Conservation (phyloP, 1,140 invertebrate genomes). For the Pogonomyrmex californicus region DNA sequence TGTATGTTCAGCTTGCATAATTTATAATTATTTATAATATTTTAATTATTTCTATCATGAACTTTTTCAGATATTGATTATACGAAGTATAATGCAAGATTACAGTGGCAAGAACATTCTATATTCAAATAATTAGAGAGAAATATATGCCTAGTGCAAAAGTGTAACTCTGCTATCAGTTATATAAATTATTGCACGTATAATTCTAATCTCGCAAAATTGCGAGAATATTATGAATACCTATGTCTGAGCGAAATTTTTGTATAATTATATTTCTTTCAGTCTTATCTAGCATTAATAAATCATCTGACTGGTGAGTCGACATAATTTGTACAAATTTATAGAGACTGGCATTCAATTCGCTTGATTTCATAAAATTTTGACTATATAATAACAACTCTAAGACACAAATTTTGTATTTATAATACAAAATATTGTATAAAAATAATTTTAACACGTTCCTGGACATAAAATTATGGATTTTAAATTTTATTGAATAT, state of each 20-base stretch:
- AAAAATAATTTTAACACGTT: neutral
- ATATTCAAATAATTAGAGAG: neutral
- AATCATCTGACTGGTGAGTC: neutral
- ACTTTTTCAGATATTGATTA: slow-evolving; percentile 15
- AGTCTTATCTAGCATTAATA: neutral
- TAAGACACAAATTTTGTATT: slow-evolving; percentile 2
- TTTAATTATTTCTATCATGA: neutral
- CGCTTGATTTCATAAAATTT: neutral
- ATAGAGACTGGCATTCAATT: neutral
- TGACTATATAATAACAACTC: neutral
- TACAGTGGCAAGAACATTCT: neutral
- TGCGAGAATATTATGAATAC: neutral
- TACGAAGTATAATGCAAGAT: neutral
- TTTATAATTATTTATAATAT: no score
- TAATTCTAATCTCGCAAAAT: slow-evolving; percentile 25
- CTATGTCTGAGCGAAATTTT: neutral
- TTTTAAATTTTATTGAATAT: slow-evolving; percentile 2
- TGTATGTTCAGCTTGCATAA: no score
- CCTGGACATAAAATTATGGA: neutral
- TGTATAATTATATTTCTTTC: neutral
- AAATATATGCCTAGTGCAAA: neutral
- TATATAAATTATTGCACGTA: slow-evolving; percentile 11
- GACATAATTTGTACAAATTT: neutral
- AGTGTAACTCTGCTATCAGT: neutral
- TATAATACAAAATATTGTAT: neutral